Evolutionary conservation across 1,140 invertebrate species (phyloP), one percentile per base, ranked within the genome.

Genomic region (Agrypnia vestita): DNA sequence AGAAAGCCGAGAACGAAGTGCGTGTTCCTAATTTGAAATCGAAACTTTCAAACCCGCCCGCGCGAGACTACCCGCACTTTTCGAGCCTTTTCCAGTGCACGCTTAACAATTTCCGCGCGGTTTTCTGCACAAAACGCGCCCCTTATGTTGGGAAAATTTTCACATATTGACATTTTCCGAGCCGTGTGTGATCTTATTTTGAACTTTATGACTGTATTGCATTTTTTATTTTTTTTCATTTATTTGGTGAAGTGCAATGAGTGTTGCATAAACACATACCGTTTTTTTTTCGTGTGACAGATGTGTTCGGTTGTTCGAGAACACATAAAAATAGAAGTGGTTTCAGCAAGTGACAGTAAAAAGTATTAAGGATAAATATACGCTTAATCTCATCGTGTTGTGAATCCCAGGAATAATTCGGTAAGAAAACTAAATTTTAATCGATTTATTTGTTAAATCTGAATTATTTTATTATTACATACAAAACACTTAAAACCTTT

Each of bases 1-100:
- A 19, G 64, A 49, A 69, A 69, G 43, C 46, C 64, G 25, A 17
- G n/a, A 73, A 25, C 61, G 61, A 64, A 64, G 61, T 64, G 61
- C 61, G 61, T 64, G 8, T 35, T n/a, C 19, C 19, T 25, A 35
- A 64, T 64, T 25, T 25, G 25, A 6, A 64, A 13, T 43, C 61
- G 35, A 59, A 19, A 35, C 6, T 35, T 35, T 35, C 55, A 62
- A 62, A 21, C 19, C 61, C 25, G 13, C 35, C 13, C 61, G 19
- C 61, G 61, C 61, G 61, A 62, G n/a, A 25, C 25, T 62, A 62
- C 25, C 61, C 61, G 61, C 61, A 25, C n/a, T 62, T 15, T 59
- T 19, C 55, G 15, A 19, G 15, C 55, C 53, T 17, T 17, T 19
- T 59, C 12, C 55, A 21, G 55, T 59, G 55, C 61, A 35, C 61